Evolutionary conservation across 2,113 vertebrate species (phyloP), one percentile per base, ranked within the genome.

Genomic region (Boulengeromyrus knoepffleri): DNA sequence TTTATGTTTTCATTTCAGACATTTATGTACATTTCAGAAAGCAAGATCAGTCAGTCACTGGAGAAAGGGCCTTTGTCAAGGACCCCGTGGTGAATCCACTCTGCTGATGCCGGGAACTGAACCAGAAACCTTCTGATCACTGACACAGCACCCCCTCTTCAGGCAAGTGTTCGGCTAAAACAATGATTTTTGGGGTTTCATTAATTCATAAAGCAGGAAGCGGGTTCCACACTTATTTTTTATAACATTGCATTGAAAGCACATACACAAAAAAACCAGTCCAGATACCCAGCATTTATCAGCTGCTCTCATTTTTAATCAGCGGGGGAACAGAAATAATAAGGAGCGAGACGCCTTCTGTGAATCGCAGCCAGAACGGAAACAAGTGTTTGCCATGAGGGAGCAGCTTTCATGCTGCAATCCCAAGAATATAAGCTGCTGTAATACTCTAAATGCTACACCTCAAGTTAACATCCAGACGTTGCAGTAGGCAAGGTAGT

Each of bases 101-200:
- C 58, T 66, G 58, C 58, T 1, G 24, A 70, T 31, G n/a, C n/a
- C 13, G 62, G 62, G 62, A 70, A 27, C 13, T 13, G 62, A 70
- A 70, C 10, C 9, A 1, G 9, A 9, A 12, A 31, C 62, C 62
- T 70, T 70, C 62, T 31, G 62, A 31, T 12, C n/a, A 3, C n/a
- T 13, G 62, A 13, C 62, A 66, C 62, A 66, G 62, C 58, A 66
- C 8, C 21, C 9, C 9, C 62, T 27, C 3, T 31, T 66, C 9
- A 31, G n/a, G 0, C 80, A 93, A 93, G 92, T 12, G 89, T 89
- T 91, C 89, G 93, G 94, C 93, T 91, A 88, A 93, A 94, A 93
- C 93, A 93, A 93, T 91, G 90, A 12, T 91, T 19, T 36, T 36
- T 47, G 21, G 50, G 13, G 3, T 89, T 92, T 94, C 91, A 95